A percentile compares a stretch with the other conserved stretches of the same genome.
These are phyloP conservation scores for Hirtodrosophila trivittata DNA, from an alignment of 2,888 invertebrate genomes.

Conservation along the genomic window DNA sequence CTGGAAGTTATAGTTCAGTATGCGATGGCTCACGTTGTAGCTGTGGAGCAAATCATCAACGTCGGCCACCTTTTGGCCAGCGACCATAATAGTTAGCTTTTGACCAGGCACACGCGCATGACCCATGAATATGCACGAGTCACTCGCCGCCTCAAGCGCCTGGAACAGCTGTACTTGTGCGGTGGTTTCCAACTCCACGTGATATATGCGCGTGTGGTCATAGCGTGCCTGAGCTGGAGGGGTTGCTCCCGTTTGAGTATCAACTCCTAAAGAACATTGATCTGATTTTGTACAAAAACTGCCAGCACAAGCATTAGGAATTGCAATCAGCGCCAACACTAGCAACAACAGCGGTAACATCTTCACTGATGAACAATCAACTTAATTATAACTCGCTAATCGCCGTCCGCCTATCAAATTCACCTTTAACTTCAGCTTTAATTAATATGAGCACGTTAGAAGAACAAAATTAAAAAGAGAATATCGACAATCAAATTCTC, in stretches of 20 bases:
- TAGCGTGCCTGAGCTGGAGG: slow-evolving; percentile 70
- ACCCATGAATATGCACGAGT: slow-evolving; percentile 80
- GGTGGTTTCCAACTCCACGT: slow-evolving; percentile 47
- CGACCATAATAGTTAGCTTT: slow-evolving; percentile 80
- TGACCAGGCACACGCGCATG: slow-evolving; percentile 77
- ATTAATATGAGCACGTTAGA: no score
- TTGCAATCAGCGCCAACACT: slow-evolving; percentile 14
- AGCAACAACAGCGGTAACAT: slow-evolving; percentile 36
- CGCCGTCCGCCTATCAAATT: slow-evolving; percentile 1
- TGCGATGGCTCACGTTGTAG: slow-evolving; percentile 71
- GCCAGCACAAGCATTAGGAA: slow-evolving; percentile 18
- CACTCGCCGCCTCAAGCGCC: slow-evolving; percentile 75
- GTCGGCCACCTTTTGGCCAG: slow-evolving; percentile 81
- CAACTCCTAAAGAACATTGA: slow-evolving; percentile 41
- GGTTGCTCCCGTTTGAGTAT: not conserved
- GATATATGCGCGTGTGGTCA: slow-evolving; percentile 80
- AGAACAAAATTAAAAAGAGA: no score
- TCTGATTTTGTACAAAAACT: slow-evolving; percentile 57
- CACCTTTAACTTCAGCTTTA: slow-evolving; percentile 24
- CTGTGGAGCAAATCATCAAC: slow-evolving; percentile 69
- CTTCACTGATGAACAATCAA: slow-evolving; percentile 23
- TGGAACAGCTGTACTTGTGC: slow-evolving; percentile 57
- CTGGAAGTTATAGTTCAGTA: slow-evolving; percentile 75
- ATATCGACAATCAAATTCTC: no score
- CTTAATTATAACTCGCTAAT: slow-evolving; percentile 11